Conservation (phyloP, 1,140 invertebrate species). For the Aphelenchoides fujianensis region DNA sequence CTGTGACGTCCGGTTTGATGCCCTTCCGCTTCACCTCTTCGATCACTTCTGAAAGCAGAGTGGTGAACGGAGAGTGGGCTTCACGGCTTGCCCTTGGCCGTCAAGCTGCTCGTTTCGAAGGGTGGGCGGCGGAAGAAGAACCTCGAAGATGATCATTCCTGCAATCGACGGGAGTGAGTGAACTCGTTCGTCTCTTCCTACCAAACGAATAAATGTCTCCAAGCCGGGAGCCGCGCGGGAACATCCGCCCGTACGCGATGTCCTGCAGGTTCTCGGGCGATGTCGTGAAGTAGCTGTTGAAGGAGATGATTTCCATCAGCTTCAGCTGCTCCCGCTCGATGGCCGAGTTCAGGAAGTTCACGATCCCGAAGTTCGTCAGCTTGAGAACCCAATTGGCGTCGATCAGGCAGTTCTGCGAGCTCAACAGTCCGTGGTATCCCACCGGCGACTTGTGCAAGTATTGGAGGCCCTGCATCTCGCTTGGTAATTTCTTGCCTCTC, state of each 20-base stretch:
- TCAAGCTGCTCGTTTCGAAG: constrained; percentile 42
- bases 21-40: constrained; percentile 37
- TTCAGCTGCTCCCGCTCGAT: constrained; percentile 40
- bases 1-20: constrained; percentile 40
- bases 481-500: not conserved
- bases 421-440: constrained; percentile 55
- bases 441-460: constrained; percentile 56
- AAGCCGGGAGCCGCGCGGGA: constrained; percentile 40
- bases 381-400: constrained; percentile 61
- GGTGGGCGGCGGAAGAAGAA: constrained; percentile 46
- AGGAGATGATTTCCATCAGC: constrained; percentile 44
- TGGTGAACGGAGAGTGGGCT: not conserved
- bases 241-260: constrained; percentile 38
- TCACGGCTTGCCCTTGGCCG: constrained; percentile 20
- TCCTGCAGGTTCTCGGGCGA: constrained; percentile 50
- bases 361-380: constrained; percentile 55
- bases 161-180: too few species aligned
- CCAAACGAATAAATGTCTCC: constrained; percentile 53
- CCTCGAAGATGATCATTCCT: constrained; percentile 46
- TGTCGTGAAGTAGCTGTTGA: constrained; percentile 40
- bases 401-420: constrained; percentile 52
- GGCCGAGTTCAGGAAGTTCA: constrained; percentile 44
- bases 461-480: constrained; percentile 46
- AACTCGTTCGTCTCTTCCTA: too few species aligned
- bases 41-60: constrained; percentile 38